Conservation (phyloP, 2,888 invertebrate species). For the Lathronympha strigana region DNA sequence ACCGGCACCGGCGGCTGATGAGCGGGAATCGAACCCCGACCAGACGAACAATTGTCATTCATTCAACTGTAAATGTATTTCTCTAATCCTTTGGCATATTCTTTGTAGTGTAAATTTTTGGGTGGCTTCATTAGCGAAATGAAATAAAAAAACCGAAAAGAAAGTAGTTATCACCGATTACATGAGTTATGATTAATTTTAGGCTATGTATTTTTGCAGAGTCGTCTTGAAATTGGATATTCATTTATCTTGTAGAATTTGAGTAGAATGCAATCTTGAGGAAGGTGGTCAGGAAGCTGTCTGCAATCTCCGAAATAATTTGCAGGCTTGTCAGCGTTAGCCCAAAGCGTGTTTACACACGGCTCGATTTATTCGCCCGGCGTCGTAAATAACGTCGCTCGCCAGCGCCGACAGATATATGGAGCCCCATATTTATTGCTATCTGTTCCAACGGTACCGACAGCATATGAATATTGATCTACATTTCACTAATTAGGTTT, state of each 20-base stretch:
- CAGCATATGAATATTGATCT: slow-evolving; percentile 42
- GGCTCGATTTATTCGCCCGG: slow-evolving; percentile 68
- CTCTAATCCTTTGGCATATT: slow-evolving; percentile 58
- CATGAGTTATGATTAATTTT: not conserved
- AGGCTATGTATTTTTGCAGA: too few species aligned
- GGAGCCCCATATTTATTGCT: slow-evolving; percentile 72
- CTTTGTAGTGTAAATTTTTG: slow-evolving; percentile 43
- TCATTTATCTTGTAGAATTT: not conserved
- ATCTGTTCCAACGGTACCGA: slow-evolving; percentile 65
- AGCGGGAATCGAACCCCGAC: slow-evolving; percentile 61
- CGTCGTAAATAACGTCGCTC: slow-evolving; percentile 68
- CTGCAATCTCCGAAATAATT: slow-evolving; percentile 48
- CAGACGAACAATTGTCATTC: slow-evolving; percentile 63
- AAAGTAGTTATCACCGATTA: too few species aligned
- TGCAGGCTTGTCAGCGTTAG: slow-evolving; percentile 42
- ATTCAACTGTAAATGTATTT: slow-evolving; percentile 49
- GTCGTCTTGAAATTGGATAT: too few species aligned
- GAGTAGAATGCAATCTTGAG: slow-evolving; percentile 2
- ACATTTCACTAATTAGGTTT: slow-evolving; percentile 2
- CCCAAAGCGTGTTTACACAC: slow-evolving; percentile 67
- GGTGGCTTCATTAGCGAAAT: slow-evolving; percentile 28
- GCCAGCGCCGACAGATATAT: slow-evolving; percentile 78
- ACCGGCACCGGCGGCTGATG: slow-evolving; percentile 57
- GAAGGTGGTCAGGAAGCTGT: slow-evolving; percentile 47
- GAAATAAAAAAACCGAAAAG: too few species aligned